Evolutionary conservation across 2,888 invertebrate genomes (phyloP), one percentile per base, ranked within the genome.

Genomic region (Perdita meconis): DNA sequence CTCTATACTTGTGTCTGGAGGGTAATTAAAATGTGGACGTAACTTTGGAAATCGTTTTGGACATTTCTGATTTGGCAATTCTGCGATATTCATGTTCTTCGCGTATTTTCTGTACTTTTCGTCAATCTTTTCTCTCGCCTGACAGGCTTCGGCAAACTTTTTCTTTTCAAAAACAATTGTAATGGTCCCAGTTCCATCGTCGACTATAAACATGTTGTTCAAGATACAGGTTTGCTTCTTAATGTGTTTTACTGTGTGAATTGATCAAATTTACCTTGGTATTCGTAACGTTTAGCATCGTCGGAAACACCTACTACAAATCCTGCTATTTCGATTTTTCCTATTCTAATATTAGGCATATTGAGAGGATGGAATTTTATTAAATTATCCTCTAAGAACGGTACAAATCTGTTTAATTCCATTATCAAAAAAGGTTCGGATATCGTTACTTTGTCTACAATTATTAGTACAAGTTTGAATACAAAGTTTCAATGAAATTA

Each of bases 331-430:
- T 71, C 59, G 12, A 75, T 53, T 51, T 69, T 75, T 0, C 51
- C 68, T 30, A 81, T 50, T 30, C 10, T 60, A 16, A 75, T 6
- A 8, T 72, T 0, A 12, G 82, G 82, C 82, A 82, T 78, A 30
- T 82, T 82, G 2, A 78, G 36, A n/a, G 69, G 38, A 57, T 78
- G 82, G 36, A 82, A 82, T n/a, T 61, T 63, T 1, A 75, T n/a
- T 0, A 6, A 1, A 0, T 47, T 22, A 6, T 10, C 6, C 0
- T 64, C 42, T 12, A 78, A 1, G 34, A 47, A 82, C 34, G 82
- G 82, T 3, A 82, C 71, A 8, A 82, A 59, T 47, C 82, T 70
- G 36, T 44, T 59, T 16, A 78, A 16, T 51, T 82, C 82, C 68
- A 55, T 69, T 13, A 82, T 81, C 5, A 82, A 51, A 26, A 67